Evolutionary conservation across 2,888 invertebrate genomes (phyloP).

Genomic region (Drosophila prostipennis): DNA sequence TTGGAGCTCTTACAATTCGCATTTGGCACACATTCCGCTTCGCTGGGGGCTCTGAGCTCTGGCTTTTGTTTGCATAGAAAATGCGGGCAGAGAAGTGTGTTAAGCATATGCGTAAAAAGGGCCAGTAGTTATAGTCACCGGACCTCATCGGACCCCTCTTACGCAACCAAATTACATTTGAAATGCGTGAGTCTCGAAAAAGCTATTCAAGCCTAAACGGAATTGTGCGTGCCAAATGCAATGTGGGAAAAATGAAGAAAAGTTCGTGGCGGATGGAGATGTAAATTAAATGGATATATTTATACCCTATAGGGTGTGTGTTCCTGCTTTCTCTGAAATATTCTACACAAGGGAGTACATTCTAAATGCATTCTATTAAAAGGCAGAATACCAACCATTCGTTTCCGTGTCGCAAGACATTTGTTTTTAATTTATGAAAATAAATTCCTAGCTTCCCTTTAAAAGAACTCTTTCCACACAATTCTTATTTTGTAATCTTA

Average conservation of each 20-base stretch:
- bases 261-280: constrained; percentile 6
- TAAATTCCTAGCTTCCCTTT: too few species aligned
- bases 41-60: background rate
- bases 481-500: background rate
- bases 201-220: background rate
- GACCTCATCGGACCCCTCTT: constrained; percentile 15
- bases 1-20: constrained; percentile 36
- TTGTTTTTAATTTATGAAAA: constrained; percentile 1
- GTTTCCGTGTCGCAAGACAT: constrained; percentile 1
- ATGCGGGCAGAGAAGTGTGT: constrained; percentile 72
- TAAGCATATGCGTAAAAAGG: constrained; percentile 63
- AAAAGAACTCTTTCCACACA: background rate
- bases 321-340: background rate
- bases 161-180: constrained; percentile 46
- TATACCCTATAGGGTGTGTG: too few species aligned
- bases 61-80: constrained; percentile 55
- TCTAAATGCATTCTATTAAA: constrained; percentile 4
- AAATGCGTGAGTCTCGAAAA: constrained; percentile 34
- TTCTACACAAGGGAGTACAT: background rate
- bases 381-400: too few species aligned
- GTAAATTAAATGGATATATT: constrained; percentile 4
- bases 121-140: constrained; percentile 1
- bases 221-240: constrained; percentile 44
- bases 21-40: constrained; percentile 67
- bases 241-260: background rate